A percentile compares a stretch with the other conserved stretches of the same genome.
phyloP scores from a whole-genome alignment of 2,888 invertebrate genomes.

The Acleris holmiana region DNA sequence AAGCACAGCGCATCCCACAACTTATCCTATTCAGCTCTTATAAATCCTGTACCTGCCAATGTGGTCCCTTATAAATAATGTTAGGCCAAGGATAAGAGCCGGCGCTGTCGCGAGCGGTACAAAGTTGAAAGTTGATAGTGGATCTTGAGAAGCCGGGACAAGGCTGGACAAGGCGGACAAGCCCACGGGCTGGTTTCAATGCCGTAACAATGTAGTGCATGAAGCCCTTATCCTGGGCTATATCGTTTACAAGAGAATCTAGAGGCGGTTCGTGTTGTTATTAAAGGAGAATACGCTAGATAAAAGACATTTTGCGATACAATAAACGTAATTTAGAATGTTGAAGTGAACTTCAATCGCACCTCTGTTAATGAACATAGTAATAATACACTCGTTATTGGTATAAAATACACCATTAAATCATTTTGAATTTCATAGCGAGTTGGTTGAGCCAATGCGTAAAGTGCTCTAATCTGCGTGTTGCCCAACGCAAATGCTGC shows the following conservation, averaged over 20 bases:
- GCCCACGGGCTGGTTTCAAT: slow-evolving; percentile 25
- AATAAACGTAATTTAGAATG: no score
- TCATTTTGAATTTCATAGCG: slow-evolving; percentile 20
- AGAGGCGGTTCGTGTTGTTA: slow-evolving; percentile 25
- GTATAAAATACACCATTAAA: slow-evolving; percentile 5
- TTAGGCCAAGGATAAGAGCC: slow-evolving; percentile 63
- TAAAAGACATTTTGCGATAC: background rate
- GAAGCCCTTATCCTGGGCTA: slow-evolving; percentile 21
- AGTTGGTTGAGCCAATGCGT: slow-evolving; percentile 18
- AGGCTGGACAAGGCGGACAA: slow-evolving; percentile 43
- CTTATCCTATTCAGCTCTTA: slow-evolving; percentile 41
- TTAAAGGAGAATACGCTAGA: slow-evolving; percentile 9
- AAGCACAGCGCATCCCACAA: slow-evolving; percentile 33
- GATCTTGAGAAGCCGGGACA: slow-evolving; percentile 70
- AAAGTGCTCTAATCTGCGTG: slow-evolving; percentile 19
- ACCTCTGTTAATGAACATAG: no score
- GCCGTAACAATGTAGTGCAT: slow-evolving; percentile 36
- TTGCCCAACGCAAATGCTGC: slow-evolving; percentile 25
- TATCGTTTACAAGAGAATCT: slow-evolving; percentile 26
- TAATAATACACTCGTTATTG: background rate
- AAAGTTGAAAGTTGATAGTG: slow-evolving; percentile 76
- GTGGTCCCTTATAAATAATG: slow-evolving; percentile 64
- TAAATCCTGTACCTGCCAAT: slow-evolving; percentile 59
- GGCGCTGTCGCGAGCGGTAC: slow-evolving; percentile 63
- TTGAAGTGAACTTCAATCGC: no score